Evolutionary conservation across 2,113 vertebrate species (phyloP), one percentile per base, ranked within the genome.

Genomic region (Eupsittula cactorum): DNA sequence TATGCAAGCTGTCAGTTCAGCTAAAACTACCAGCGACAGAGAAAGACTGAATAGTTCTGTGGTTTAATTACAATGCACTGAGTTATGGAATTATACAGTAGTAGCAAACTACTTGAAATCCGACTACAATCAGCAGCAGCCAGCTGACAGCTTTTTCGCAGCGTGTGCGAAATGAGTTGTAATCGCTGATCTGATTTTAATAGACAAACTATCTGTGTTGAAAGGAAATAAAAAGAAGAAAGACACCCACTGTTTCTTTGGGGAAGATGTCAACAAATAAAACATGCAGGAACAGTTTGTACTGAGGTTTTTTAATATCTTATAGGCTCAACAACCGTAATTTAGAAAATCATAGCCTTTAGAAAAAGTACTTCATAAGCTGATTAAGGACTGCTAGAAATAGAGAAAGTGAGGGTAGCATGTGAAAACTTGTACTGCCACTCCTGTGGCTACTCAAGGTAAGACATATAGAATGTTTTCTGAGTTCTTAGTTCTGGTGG

Each of bases 161-260:
- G 62, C 1, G 0, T 79, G 35, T 19, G 11, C 3, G 2, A 69
- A 69, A 75, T 62, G 71, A 78, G 67, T 44, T 75, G 68, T 76
- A 70, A 79, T 86, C 4, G 0, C 44, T 6, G 10, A 89, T 82
- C 76, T 86, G 94, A 92, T 79, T 88, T 79, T 83, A 79, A 88
- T 44, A 93, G 92, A 68, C 27, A 77, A 76, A 71, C n/a, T 69
- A 71, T 69, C 53, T n/a, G 80, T 47, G 62, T 52, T 82, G 70
- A 88, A 92, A 92, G 70, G 79, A 84, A 92, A 77, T 73, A 57
- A 92, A 92, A 86, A 76, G 18, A 76, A 84, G 67, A 70, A 84
- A 84, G 46, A 33, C 44, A 63, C n/a, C 60, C 55, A 37, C 80
- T 70, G 60, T 55, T 91, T 69, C 76, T 94, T 62, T 37, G 41